Evolutionary conservation across 1,140 invertebrate genomes (phyloP), one percentile per base, ranked within the genome.

Genomic region (Drosophila ercepeae): DNA sequence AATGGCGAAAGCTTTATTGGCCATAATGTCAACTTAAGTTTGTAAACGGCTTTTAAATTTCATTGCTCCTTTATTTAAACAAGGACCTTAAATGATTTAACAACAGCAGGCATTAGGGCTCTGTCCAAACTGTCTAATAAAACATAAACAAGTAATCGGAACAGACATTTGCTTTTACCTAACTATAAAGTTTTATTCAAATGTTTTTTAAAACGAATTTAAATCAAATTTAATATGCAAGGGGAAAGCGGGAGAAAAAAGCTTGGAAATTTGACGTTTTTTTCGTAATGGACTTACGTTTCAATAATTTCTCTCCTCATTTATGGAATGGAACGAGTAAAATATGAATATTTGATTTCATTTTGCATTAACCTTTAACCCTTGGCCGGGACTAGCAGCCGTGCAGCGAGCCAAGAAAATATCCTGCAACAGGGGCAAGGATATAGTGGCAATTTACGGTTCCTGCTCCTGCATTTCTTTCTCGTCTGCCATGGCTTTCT

Each of bases 361-460:
- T 32, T 32, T 32, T 32, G 29, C 29, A 32, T 32, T 32, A 32
- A 32, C 29, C 29, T 11, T n/a, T 32, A 32, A 32, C 29, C 11
- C 29, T 32, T 32, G 9, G 18, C 8, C 52, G 2, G 21, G 21
- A 4, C 21, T 21, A 4, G 32, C 41, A 60, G 52, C 23, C 36
- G 25, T 36, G 42, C 50, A 71, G 34, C 41, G n/a, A 79, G 65
- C 65, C 77, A 76, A 61, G 78, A 75, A 79, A 75, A 46, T n/a
- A n/a, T 65, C 36, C 44, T 51, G 36, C 36, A 67, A 19, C 34
- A 65, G 58, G 45, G 65, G 36, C 59, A 67, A 32, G 58, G 44
- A 29, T 64, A 60, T 50, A 65, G 58, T 41, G 16, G 59, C 34
- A 32, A 64, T 65, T 65, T 51, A 65, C 14, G 59, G 23, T 42